These are phyloP conservation scores for Axea sp. DNA, from an alignment of 2,888 invertebrate species.

Conservation along the genomic window DNA sequence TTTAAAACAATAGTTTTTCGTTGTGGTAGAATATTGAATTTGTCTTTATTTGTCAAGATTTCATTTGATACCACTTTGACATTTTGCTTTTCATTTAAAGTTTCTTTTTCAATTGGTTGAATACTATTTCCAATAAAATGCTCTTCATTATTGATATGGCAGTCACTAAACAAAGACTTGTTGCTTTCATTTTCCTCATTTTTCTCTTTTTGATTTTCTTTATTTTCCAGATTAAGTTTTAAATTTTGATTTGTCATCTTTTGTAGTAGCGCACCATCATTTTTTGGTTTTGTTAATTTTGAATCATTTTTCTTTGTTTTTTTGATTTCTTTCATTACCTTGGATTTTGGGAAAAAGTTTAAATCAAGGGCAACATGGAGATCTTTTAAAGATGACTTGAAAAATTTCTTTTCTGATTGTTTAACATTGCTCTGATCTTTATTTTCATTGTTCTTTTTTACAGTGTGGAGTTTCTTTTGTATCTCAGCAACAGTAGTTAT, in stretches of 20 bases:
- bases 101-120: background rate
- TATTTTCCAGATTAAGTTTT: too few relatives aligned
- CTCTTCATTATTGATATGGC: too few relatives aligned
- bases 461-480: background rate
- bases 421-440: background rate
- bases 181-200: background rate
- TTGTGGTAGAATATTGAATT: background rate
- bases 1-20: background rate
- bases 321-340: background rate
- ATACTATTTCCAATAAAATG: background rate
- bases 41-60: background rate
- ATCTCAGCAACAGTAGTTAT: background rate
- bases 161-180: background rate
- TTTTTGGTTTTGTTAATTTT: background rate
- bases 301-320: background rate
- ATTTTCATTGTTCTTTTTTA: background rate
- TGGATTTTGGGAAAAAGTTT: background rate
- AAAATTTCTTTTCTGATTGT: background rate
- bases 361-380: background rate
- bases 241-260: too few relatives aligned
- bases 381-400: constrained; percentile 2
- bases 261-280: too few relatives aligned
- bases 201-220: background rate
- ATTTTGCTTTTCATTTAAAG: background rate
- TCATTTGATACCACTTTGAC: background rate